Conservation (phyloP, 2,113 vertebrate genomes). For the Lipophrys pholis region DNA sequence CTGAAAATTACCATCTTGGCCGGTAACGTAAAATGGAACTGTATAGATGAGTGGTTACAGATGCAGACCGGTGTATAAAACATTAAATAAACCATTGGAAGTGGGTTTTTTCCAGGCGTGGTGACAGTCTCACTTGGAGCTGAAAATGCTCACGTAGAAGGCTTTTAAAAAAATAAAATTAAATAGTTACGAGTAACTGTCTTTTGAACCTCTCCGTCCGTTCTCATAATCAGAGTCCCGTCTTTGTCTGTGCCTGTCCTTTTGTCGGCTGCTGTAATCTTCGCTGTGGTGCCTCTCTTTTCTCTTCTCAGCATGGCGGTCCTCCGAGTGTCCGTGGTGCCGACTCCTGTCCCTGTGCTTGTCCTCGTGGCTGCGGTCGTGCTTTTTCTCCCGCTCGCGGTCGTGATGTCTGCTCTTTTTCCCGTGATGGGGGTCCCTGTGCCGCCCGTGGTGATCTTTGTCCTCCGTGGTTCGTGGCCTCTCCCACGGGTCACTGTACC, state of each 20-base stretch:
- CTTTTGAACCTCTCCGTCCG: conserved; percentile 89
- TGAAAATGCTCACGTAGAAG: not conserved
- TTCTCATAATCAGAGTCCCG: conserved; percentile 86
- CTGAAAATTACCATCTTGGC: conserved; percentile 64
- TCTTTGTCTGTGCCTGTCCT: conserved; percentile 87
- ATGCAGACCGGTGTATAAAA: conserved; percentile 29
- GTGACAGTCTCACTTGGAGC: not conserved
- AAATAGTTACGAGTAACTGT: conserved; percentile 79
- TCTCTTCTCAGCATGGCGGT: conserved; percentile 84
- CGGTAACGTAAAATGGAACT: conserved; percentile 60
- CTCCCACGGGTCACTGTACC: conserved; percentile 90
- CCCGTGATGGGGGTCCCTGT: conserved; percentile 87
- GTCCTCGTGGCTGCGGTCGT: conserved; percentile 65
- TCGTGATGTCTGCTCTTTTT: conserved; percentile 90
- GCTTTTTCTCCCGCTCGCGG: conserved; percentile 83
- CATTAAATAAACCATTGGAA: conserved; percentile 10
- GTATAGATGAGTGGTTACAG: conserved; percentile 29
- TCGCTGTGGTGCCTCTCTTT: conserved; percentile 88
- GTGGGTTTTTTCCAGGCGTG: conserved; percentile 36
- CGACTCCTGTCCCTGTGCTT: conserved; percentile 82
- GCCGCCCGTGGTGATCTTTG: conserved; percentile 83
- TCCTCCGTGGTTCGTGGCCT: conserved; percentile 86
- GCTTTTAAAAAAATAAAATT: conserved; percentile 3
- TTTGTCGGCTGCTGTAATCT: conserved; percentile 80
- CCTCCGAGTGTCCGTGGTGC: conserved; percentile 84